Percentiles rank a stretch among this genome's conserved stretches.
These are phyloP conservation scores for Diorhabda sublineata DNA, from an alignment of 1,140 invertebrate genomes.

Conservation along the genomic window DNA sequence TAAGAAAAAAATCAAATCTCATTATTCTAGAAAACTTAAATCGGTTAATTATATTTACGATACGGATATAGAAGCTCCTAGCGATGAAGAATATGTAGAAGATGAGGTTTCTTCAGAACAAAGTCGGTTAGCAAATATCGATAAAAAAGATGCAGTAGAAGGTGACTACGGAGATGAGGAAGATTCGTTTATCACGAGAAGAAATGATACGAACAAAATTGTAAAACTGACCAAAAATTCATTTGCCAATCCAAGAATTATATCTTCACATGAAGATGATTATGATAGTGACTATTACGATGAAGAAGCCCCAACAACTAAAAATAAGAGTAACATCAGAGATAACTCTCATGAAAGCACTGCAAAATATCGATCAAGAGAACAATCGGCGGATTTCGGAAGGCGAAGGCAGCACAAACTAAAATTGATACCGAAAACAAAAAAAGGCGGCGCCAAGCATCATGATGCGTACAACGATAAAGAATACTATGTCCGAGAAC, in stretches of 20 bases:
- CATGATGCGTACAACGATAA: not conserved
- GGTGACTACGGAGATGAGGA: constrained; percentile 30
- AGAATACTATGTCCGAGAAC: constrained; percentile 2
- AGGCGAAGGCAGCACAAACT: not conserved
- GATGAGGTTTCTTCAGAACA: not conserved
- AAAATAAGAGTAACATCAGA: not conserved
- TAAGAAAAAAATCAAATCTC: not conserved
- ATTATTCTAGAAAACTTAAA: constrained; percentile 20
- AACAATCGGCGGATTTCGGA: constrained; percentile 5
- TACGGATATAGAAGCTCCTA: constrained; percentile 1
- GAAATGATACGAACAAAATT: constrained; percentile 11
- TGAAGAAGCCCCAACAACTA: constrained; percentile 4
- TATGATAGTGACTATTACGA: constrained; percentile 26
- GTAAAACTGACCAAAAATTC: constrained; percentile 24
- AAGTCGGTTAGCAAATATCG: not conserved
- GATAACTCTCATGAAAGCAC: too few species aligned
- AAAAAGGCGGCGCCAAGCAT: not conserved
- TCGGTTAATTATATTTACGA: constrained; percentile 19
- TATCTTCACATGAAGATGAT: constrained; percentile 25
- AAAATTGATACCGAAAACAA: not conserved
- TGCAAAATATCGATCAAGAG: not conserved
- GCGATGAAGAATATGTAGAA: constrained; percentile 2
- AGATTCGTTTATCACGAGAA: constrained; percentile 16
- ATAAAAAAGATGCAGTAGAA: constrained; percentile 25
- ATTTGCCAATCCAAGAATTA: constrained; percentile 13